Conservation (phyloP, 92 coral and sea anemone genomes). For the Chrysogorgia sp. region DNA sequence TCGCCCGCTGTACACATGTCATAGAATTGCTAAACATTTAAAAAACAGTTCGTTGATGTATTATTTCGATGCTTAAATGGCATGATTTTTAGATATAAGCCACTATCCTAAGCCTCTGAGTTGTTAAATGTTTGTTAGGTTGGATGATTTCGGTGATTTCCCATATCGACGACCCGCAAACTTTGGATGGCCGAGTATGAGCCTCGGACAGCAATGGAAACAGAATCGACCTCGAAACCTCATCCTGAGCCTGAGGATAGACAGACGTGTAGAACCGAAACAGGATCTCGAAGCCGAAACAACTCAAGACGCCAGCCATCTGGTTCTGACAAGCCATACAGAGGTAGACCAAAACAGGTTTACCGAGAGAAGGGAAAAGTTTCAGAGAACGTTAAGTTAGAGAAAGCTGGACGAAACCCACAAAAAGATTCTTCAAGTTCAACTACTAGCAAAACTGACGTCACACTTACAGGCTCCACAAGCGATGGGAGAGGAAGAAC, state of each 20-base stretch:
- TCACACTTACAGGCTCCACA: too few species aligned
- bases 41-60: too few species aligned
- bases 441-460: too few species aligned
- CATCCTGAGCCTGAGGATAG: neutral
- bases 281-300: neutral
- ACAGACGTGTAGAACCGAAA: neutral
- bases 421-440: neutral
- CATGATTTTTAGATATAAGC: too few species aligned
- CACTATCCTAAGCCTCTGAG: too few species aligned
- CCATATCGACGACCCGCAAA: neutral
- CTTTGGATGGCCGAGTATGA: neutral
- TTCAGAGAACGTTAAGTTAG: neutral
- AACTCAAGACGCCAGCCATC: neutral
- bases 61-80: too few species aligned
- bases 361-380: neutral
- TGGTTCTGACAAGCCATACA: neutral
- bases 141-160: neutral
- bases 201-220: neutral
- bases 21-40: too few species aligned
- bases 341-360: neutral
- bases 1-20: too few species aligned
- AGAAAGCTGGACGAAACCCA: neutral
- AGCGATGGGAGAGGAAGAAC: neutral
- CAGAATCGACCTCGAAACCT: neutral
- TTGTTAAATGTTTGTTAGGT: neutral